Evolutionary conservation across 35 echinoderm and acorn worm species (phyloP).

Genomic region (Acanthaster planci): DNA sequence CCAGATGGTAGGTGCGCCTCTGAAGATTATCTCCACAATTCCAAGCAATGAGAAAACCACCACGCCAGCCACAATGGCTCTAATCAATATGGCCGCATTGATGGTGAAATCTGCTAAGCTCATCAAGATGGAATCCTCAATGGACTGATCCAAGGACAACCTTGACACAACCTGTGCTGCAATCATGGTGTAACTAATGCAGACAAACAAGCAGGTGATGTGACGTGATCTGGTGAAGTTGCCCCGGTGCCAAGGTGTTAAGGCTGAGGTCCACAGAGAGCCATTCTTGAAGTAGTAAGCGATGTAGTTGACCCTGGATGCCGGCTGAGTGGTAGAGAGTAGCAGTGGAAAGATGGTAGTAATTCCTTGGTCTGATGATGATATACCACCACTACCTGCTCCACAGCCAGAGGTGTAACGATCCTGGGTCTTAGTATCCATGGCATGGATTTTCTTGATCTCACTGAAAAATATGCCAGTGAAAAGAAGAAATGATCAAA

Average conservation of each 20-base stretch:
- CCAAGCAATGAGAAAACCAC: not conserved
- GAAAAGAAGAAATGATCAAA: not conserved
- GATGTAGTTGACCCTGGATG: conserved; percentile 3
- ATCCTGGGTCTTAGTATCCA: conserved; percentile 8
- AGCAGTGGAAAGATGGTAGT: not conserved
- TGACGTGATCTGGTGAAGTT: conserved; percentile 5
- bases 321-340: not conserved
- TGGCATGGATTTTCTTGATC: conserved; percentile 9
- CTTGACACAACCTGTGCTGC: conserved; percentile 3
- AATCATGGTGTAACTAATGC: not conserved
- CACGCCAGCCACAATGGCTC: not conserved
- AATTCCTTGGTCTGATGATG: not conserved
- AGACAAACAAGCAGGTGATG: conserved; percentile 1
- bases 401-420: not conserved
- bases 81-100: not conserved
- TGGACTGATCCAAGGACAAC: not conserved
- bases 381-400: not conserved
- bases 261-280: not conserved
- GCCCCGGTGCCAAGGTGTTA: not conserved
- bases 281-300: conserved; percentile 17
- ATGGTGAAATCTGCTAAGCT: not conserved
- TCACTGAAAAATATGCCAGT: not conserved
- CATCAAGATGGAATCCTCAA: not conserved
- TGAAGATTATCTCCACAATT: not conserved
- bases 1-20: not conserved